Conservation (phyloP, 30 jellyfish, hydroid and myxozoan species). For the Hydractinia symbiolongicarpus region DNA sequence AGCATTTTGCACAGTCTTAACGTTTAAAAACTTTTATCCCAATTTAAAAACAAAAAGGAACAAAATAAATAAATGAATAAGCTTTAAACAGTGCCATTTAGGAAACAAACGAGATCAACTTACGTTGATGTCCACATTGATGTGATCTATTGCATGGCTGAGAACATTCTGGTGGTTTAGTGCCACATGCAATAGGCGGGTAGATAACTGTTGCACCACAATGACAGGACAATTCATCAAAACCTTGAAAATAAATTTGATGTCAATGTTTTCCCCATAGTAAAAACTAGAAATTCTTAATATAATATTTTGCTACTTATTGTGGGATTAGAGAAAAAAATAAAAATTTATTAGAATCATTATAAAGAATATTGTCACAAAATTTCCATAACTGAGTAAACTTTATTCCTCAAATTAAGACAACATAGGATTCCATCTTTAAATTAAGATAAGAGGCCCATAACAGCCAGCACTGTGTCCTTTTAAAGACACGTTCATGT, state of each 20-base stretch:
- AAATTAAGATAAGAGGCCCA: no score
- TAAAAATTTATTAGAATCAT: neutral
- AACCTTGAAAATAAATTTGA: conserved; percentile 52
- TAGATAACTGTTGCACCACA: conserved; percentile 87
- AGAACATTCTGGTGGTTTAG: conserved; percentile 88
- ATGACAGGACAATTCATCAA: conserved; percentile 82
- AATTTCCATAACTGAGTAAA: no score
- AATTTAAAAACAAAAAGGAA: neutral
- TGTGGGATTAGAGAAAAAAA: no score
- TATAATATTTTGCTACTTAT: no score
- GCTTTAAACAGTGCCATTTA: neutral
- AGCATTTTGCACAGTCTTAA: neutral
- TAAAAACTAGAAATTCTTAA: no score
- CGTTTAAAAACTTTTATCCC: no score
- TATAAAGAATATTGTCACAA: no score
- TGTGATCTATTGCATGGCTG: conserved; percentile 84
- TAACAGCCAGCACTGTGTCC: no score
- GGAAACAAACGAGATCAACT: conserved; percentile 3
- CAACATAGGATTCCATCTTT: no score
- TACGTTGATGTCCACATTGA: conserved; percentile 78
- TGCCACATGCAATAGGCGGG: conserved; percentile 97
- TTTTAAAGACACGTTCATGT: no score
- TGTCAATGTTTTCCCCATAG: neutral
- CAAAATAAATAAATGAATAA: neutral
- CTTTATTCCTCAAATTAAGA: no score